Evolutionary conservation across 2,888 invertebrate species (phyloP), one percentile per base, ranked within the genome.

Genomic region (Oscheius onirici): DNA sequence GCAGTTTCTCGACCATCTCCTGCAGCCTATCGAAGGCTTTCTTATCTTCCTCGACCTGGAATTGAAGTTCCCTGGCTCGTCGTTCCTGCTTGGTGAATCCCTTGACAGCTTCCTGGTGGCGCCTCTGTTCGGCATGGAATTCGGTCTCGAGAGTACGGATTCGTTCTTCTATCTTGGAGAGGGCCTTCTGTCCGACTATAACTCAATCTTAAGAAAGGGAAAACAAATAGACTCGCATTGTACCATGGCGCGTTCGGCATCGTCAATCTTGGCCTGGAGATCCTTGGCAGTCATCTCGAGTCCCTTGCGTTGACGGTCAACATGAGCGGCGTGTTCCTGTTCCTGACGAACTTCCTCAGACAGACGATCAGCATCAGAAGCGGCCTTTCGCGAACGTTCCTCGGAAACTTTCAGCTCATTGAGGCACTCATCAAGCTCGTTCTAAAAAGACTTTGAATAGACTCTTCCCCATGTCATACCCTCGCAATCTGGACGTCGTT

Each of bases 371-470:
- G 97, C 97, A 90, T 99, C 97, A 86, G 95, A 94, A 94, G 96
- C 95, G 60, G 95, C 95, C 72, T 80, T 80, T 44, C 80, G 65
- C 86, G 95, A 95, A 91, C 95, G 95, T 91, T 99, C 99, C 90
- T 99, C 97, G 84, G 95, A 95, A 91, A 94, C 94, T 92, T 95
- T 96, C 89, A 97, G 94, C 90, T 97, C 97, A 91, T 95, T 95
- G 90, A 97, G 92, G 89, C 97, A 93, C 90, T 97, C 97, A 90
- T 99, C 97, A 89, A 99, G 92, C 90, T 99, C 97, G 89, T 95
- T 94, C 91, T 92, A 75, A 61, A 82, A 75, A 22, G 54, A 6
- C 0, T 69, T 17, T 17, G 1, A 57, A 44, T 13, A 57, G 15
- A 10, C 54, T 66, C 15, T 44, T 61, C 57, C n/a, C n/a, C 1